These are phyloP conservation scores for Petrosia ficiformis DNA, from an alignment of 37 sponge, comb jelly and placozoan genomes.

Conservation along the genomic window DNA sequence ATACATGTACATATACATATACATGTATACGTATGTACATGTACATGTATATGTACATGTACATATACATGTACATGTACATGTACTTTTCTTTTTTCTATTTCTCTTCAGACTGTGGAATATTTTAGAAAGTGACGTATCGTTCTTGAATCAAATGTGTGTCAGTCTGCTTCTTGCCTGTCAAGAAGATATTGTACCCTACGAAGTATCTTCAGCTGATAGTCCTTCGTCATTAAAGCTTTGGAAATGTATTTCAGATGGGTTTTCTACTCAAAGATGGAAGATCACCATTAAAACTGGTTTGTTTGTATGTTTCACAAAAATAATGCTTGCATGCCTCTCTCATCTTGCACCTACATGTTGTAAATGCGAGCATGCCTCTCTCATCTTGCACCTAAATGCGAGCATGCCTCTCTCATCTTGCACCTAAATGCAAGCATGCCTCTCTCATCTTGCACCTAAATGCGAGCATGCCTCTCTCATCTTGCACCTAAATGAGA, in stretches of 20 bases:
- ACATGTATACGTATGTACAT: neutral
- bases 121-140: slow-evolving; percentile 18
- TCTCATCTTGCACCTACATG: no score
- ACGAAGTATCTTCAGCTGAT: neutral
- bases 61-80: neutral
- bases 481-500: no score
- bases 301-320: neutral
- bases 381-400: no score
- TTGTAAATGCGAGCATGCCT: no score
- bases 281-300: slow-evolving; percentile 23
- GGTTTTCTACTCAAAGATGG: slow-evolving; percentile 14
- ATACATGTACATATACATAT: neutral
- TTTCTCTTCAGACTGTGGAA: slow-evolving; percentile 32
- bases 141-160: slow-evolving; percentile 20
- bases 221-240: neutral
- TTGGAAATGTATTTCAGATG: slow-evolving; percentile 9
- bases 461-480: no score
- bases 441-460: no score
- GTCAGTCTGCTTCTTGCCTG: slow-evolving; percentile 30
- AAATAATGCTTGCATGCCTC: no score
- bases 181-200: slow-evolving; percentile 3
- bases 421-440: no score
- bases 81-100: neutral
- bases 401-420: no score
- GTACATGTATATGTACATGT: neutral